A percentile compares a stretch with the other conserved stretches of the same genome.
Conservation (phyloP, 2,113 vertebrate species). For the Apodemus sylvaticus region DNA sequence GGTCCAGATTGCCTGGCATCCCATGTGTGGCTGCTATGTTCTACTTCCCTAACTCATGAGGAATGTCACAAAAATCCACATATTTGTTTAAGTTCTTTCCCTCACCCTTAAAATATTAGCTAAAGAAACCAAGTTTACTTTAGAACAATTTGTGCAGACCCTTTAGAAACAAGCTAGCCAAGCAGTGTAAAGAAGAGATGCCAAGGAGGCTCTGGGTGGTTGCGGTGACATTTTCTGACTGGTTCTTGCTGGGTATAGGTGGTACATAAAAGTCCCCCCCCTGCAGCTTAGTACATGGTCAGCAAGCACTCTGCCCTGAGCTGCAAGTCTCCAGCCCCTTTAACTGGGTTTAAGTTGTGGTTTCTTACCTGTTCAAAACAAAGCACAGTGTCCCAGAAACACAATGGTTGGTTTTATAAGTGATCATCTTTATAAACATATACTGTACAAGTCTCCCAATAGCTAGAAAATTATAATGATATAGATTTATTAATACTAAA, state of each 20-base stretch:
- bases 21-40: not conserved
- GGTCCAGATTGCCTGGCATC: not conserved
- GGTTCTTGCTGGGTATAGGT: not conserved
- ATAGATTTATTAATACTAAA: not conserved
- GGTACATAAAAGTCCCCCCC: too few species aligned
- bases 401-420: not conserved
- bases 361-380: not conserved
- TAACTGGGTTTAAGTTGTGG: not conserved
- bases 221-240: not conserved
- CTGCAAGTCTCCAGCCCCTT: not conserved
- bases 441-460: not conserved
- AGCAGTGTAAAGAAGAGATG: not conserved
- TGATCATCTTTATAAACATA: not conserved
- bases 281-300: too few species aligned
- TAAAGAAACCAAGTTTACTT: not conserved
- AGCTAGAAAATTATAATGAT: not conserved
- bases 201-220: not conserved
- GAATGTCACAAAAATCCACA: not conserved
- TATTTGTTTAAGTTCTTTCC: not conserved
- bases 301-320: not conserved
- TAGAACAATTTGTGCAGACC: not conserved
- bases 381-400: not conserved
- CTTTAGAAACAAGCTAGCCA: not conserved
- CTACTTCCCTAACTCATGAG: not conserved
- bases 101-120: not conserved